A percentile compares a stretch with the other conserved stretches of the same genome.
phyloP scores from a whole-genome alignment of 2,888 invertebrate species.

The Pterostichus madidus region DNA sequence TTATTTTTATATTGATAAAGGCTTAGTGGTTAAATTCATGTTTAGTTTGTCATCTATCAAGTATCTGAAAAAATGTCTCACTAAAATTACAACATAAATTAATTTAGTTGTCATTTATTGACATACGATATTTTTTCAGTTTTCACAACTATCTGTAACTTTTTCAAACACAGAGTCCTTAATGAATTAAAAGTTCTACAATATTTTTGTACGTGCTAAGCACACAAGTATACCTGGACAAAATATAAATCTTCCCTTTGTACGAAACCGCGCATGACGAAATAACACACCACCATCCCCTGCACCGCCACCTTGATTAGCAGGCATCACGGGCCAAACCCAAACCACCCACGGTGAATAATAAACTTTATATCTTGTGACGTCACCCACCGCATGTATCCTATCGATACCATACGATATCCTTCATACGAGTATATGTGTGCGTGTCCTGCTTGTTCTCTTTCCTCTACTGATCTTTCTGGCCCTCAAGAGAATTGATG shows the following conservation, averaged over 20 bases:
- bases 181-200: too few species aligned
- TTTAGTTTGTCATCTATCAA: too few species aligned
- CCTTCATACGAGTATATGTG: neutral
- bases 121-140: too few species aligned
- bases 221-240: too few species aligned
- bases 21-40: too few species aligned
- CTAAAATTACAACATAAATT: too few species aligned
- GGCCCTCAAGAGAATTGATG: neutral
- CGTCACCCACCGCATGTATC: slow-evolving; percentile 18
- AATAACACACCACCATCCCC: slow-evolving; percentile 7
- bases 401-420: slow-evolving; percentile 18
- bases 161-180: too few species aligned
- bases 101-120: too few species aligned
- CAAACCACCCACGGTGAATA: slow-evolving; percentile 22
- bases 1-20: too few species aligned
- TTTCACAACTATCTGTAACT: too few species aligned
- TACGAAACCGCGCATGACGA: neutral
- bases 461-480: neutral
- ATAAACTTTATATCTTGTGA: slow-evolving; percentile 42
- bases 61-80: too few species aligned
- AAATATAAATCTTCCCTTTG: neutral
- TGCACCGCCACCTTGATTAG: slow-evolving; percentile 39
- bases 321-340: neutral
- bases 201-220: too few species aligned
- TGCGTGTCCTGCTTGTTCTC: neutral